Evolutionary conservation across 1,140 invertebrate species (phyloP).

Genomic region (Zaprionus taronus): DNA sequence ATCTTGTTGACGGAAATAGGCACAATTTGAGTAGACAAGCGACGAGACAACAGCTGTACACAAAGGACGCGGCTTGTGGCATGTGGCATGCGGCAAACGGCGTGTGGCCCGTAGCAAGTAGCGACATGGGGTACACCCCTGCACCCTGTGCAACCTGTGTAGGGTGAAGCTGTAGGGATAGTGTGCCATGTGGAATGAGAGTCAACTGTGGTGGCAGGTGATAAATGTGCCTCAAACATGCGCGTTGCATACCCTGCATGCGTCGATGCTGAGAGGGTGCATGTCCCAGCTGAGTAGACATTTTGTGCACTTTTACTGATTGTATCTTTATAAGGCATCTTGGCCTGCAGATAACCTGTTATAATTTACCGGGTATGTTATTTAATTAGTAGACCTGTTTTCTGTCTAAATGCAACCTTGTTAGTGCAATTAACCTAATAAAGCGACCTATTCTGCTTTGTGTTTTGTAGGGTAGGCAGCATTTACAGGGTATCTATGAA

Average conservation of each 20-base stretch:
- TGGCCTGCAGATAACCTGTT: no score
- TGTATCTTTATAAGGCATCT: no score
- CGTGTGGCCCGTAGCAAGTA: background rate
- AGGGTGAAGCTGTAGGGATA: conserved; percentile 14
- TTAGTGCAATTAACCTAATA: no score
- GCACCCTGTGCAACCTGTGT: background rate
- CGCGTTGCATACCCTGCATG: conserved; percentile 1
- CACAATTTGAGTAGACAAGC: conserved; percentile 73
- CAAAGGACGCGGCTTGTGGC: conserved; percentile 28
- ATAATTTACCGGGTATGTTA: no score
- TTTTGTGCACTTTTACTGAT: no score
- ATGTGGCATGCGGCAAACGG: conserved; percentile 8
- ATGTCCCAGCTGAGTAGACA: no score
- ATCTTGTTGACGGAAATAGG: conserved; percentile 81
- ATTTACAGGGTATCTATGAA: no score
- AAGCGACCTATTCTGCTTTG: no score
- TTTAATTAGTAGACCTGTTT: no score
- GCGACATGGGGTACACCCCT: background rate
- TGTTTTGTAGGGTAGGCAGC: no score
- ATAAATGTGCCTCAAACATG: conserved; percentile 10
- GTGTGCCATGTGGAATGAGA: conserved; percentile 2
- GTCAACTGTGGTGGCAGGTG: conserved; percentile 3
- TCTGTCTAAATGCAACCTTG: no score
- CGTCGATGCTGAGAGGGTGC: no score
- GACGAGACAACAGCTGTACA: conserved; percentile 50